Evolutionary conservation across 1,140 invertebrate genomes (phyloP).

Genomic region (Acromyrmex charruanus): DNA sequence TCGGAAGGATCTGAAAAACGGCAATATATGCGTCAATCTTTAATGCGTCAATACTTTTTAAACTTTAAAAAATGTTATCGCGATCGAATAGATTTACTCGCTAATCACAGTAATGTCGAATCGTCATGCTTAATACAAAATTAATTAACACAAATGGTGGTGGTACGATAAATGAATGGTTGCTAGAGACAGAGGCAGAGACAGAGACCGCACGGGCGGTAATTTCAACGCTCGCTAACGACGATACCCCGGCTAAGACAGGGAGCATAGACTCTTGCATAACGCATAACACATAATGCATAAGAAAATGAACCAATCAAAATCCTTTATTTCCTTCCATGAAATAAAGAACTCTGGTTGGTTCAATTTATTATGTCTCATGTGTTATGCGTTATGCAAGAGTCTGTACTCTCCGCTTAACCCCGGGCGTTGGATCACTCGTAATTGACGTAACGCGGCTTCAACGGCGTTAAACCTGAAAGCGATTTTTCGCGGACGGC

Average conservation of each 20-base stretch:
- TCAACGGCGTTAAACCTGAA: not conserved
- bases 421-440: not conserved
- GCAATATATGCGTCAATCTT: not conserved
- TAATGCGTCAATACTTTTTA: not conserved
- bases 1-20: not conserved
- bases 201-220: slow-evolving; percentile 12
- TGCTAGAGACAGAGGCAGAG: not conserved
- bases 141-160: not conserved
- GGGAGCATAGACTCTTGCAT: no score
- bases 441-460: not conserved
- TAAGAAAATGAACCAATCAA: no score
- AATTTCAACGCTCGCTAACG: slow-evolving; percentile 55
- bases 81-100: not conserved
- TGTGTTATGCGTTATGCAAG: no score
- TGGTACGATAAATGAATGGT: not conserved
- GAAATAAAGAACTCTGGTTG: no score
- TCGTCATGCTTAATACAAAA: not conserved
- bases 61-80: not conserved
- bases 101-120: not conserved
- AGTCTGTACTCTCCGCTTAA: no score
- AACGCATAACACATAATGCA: no score
- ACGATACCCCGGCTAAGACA: not conserved
- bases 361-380: no score
- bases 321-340: no score
- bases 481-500: slow-evolving; percentile 49